A percentile compares a stretch with the other conserved stretches of the same genome.
Evolutionary conservation across 2,888 invertebrate genomes (phyloP).

Genomic region (Dicyrtoma fusca): DNA sequence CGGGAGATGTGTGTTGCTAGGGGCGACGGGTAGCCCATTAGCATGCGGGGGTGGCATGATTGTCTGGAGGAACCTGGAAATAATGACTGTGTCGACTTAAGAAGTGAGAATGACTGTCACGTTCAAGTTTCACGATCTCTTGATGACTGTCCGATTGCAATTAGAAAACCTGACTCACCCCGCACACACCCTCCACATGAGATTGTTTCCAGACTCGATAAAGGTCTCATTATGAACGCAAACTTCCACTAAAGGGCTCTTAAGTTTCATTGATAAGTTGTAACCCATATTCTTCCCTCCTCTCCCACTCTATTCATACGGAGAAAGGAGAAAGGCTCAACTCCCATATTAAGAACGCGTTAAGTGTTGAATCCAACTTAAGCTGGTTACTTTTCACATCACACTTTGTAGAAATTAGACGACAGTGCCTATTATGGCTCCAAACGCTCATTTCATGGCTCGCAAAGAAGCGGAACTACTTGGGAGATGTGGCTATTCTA

Average conservation of each 20-base stretch:
- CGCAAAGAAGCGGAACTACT: no score
- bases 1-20: no score
- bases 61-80: no score
- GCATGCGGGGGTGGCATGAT: no score
- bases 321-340: no score
- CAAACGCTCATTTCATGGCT: no score
- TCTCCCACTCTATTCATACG: not conserved
- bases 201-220: slow-evolving; percentile 17
- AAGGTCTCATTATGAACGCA: slow-evolving; percentile 12
- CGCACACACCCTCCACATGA: not conserved
- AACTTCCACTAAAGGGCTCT: slow-evolving; percentile 16
- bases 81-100: not conserved
- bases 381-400: no score
- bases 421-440: not conserved
- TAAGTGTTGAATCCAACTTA: no score
- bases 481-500: no score
- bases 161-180: not conserved
- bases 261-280: slow-evolving; percentile 15
- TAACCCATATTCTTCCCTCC: not conserved
- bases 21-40: no score
- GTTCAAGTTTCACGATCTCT: slow-evolving; percentile 1
- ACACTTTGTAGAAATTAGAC: not conserved
- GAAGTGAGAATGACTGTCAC: slow-evolving; percentile 14
- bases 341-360: no score
- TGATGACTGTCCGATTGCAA: slow-evolving; percentile 2